Conservation (phyloP, 2,888 invertebrate species). For the Cordilura impudica region DNA sequence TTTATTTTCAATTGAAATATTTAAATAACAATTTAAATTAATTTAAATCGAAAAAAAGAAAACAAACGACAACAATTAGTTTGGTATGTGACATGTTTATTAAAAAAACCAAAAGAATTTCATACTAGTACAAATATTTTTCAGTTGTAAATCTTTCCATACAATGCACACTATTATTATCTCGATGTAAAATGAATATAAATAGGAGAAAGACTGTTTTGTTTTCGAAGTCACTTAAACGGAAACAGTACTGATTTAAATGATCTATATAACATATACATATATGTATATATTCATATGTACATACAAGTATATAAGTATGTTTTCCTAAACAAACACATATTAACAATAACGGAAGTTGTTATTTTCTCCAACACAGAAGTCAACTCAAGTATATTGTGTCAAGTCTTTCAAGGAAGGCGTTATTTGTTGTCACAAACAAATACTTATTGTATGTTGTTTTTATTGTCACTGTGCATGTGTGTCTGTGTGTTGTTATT, state of each 20-base stretch:
- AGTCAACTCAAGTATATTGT: conserved; percentile 49
- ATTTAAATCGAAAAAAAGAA: too few species aligned
- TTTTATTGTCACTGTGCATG: neutral
- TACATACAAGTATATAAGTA: neutral
- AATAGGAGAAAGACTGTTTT: conserved; percentile 14
- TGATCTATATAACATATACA: conserved; percentile 2
- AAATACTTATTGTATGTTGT: conserved; percentile 1
- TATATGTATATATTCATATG: neutral
- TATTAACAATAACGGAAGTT: conserved; percentile 50
- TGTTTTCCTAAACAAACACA: conserved; percentile 5
- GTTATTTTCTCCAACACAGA: conserved; percentile 45
- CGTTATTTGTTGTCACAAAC: conserved; percentile 60
- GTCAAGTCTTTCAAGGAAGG: conserved; percentile 46
- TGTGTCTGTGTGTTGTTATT: neutral
- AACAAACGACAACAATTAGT: conserved; percentile 50
- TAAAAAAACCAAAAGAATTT: conserved; percentile 37
- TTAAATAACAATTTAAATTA: too few species aligned
- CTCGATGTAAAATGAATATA: conserved; percentile 20
- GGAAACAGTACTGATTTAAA: conserved; percentile 59
- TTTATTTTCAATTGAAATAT: too few species aligned
- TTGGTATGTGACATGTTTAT: conserved; percentile 56
- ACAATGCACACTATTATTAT: conserved; percentile 30
- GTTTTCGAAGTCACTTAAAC: conserved; percentile 49
- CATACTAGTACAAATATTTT: conserved; percentile 36
- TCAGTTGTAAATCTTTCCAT: conserved; percentile 48